Conservation (phyloP, 2,797 vertebrate species). For the Neosilurus mollespiculum region DNA sequence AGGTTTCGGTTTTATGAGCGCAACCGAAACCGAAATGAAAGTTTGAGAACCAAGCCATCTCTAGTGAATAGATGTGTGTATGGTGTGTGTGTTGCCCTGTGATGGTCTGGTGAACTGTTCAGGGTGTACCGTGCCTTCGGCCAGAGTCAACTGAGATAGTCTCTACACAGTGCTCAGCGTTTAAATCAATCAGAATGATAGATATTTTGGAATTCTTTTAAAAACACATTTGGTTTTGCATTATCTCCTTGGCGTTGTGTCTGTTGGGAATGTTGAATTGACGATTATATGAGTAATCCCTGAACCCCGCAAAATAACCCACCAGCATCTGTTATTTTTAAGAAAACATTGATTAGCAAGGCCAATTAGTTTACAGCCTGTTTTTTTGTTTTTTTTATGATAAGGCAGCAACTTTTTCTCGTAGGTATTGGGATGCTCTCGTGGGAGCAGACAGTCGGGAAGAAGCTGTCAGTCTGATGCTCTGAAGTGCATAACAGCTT, state of each 20-base stretch:
- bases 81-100: no score
- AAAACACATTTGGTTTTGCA: no score
- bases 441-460: background rate
- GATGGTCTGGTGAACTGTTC: no score
- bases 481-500: constrained; percentile 14
- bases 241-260: background rate
- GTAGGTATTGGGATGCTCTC: background rate
- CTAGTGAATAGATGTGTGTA: no score
- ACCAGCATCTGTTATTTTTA: constrained; percentile 19
- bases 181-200: background rate
- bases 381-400: background rate
- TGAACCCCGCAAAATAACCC: background rate
- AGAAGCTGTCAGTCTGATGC: background rate
- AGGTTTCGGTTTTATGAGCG: no score
- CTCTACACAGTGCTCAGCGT: background rate
- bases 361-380: constrained; percentile 1
- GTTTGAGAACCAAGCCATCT: no score
- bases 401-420: background rate
- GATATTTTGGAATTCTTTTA: background rate
- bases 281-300: background rate
- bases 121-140: no score
- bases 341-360: background rate
- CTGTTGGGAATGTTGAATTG: no score
- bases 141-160: no score
- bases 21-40: no score